Conservation (phyloP, 2,797 vertebrate genomes). For the Enteromius thamalakanensis region DNA sequence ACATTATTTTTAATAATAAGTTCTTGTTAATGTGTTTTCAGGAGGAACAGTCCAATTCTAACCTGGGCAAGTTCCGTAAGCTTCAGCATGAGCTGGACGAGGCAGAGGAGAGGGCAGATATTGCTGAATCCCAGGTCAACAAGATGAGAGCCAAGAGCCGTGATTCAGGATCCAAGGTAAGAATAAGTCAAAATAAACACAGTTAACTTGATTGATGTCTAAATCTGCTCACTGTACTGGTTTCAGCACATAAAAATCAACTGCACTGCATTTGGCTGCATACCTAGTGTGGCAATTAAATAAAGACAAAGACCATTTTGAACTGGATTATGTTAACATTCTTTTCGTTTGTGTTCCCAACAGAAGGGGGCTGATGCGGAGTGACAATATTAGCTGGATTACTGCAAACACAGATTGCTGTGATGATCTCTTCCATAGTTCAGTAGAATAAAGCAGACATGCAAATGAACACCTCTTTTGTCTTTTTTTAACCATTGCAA, state of each 20-base stretch:
- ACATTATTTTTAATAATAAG: no score
- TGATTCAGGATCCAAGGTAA: slow-evolving; percentile 77
- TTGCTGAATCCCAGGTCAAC: slow-evolving; percentile 86
- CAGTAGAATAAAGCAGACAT: slow-evolving; percentile 50
- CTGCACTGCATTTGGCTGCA: not conserved
- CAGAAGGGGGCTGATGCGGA: slow-evolving; percentile 54
- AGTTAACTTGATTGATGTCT: no score
- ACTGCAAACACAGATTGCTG: no score
- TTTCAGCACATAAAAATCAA: no score
- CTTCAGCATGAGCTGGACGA: slow-evolving; percentile 85
- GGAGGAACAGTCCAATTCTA: slow-evolving; percentile 83
- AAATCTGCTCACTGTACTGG: no score
- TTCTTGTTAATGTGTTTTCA: slow-evolving; percentile 47
- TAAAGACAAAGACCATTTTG: not conserved
- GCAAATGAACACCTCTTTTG: slow-evolving; percentile 3
- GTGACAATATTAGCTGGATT: slow-evolving; percentile 34
- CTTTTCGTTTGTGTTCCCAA: not conserved
- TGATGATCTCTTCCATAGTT: slow-evolving; percentile 38
- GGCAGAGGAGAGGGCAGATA: slow-evolving; percentile 83
- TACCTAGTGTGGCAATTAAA: not conserved
- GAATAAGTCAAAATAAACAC: no score
- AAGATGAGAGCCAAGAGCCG: slow-evolving; percentile 61
- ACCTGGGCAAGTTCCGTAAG: slow-evolving; percentile 82
- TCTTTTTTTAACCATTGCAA: not conserved
- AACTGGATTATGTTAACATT: not conserved